Evolutionary conservation across 2,888 invertebrate species (phyloP), one percentile per base, ranked within the genome.

Genomic region (Ectemnius lituratus): DNA sequence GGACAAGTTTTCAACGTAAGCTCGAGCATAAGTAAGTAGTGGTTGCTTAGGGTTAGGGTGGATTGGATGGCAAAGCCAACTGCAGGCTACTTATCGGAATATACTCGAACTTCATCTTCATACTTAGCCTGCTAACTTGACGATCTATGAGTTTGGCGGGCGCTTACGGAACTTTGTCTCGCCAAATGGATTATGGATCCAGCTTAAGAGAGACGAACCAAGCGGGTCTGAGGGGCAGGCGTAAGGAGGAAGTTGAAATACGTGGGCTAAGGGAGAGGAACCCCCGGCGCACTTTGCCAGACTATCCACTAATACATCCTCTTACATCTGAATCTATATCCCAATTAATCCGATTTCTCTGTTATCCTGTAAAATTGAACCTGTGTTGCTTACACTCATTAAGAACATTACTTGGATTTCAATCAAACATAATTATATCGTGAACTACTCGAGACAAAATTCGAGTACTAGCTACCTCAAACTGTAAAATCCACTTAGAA

Each of bases 301-400:
- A 71, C 82, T 62, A 78, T 37, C 37, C 2, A 78, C 71, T 81
- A 80, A 81, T 80, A 76, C 75, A 75, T 81, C 79, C 81, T 78
- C 72, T 75, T 73, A 75, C 70, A 14, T 49, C 63, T 63, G 68
- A 70, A 47, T 62, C 61, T 65, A 57, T 75, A 67, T 67, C 16
- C 47, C 16, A 71, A 52, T 67, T 76, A 75, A 76, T 76, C 71
- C 67, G 76, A 76, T 71, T 71, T 75, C 57, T 59, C 66, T 70
- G 63, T 56, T 65, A 37, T 75, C 61, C 75, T 62, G 72, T 75
- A 6, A 37, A 11, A 75, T 5, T 37, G 69, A 75, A 69, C 69
- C 68, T 62, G 28, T 46, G 75, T 37, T 75, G 75, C 65, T 75
- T 75, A 46, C 47, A 47, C 58, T 18, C 47, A 8, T 11, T 23